Base-by-base conservation (phyloP, 2,888 invertebrate species). In the Melipona beecheii region DNA sequence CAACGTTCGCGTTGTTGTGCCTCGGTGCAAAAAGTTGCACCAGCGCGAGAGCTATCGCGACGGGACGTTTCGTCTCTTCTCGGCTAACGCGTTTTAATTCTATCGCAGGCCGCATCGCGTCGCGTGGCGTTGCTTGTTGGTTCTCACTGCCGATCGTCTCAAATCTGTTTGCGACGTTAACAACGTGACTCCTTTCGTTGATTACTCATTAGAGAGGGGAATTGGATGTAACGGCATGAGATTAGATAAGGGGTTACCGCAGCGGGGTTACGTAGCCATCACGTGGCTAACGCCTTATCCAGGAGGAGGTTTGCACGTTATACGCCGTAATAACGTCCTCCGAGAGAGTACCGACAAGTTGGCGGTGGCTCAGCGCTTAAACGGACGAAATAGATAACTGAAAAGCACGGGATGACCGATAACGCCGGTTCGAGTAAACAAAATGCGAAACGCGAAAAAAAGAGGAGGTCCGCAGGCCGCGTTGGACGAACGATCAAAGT, bases 221-320 rank as follows among this genome's bases (percentile, higher is more conserved):
- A 50, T 31, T 69, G 65, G 19, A 54, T 49, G 75, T 49, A 66
- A 69, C 79, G 19, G 52, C 54, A 50, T 60, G 56, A 56, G 62
- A 79, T 83, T 76, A 50, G 84, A 85, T 85, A 85, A 85, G 62
- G 75, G 72, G 68, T 64, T 52, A 75, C 78, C 78, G 74, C 84
- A 62, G 69, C 31, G 84, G 84, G 84, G 84, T 75, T 58, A 60
- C 66, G 50, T 73, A 75, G 68, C 50, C 56, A 62, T 73, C 68
- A 62, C 11, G 43, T 80, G 82, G 69, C 65, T 73, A 60, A 49
- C 83, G 60, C 60, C 73, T 83, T 82, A 73, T 27, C 31, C 9
- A 43, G 43, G 11, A 43, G 24, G 19, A 19, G 65, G 49, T 24
- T 15, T 27, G 79, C 54, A 54, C 54, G 27, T 24, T 62, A 64